Percentiles rank a stretch among this genome's conserved stretches.
Conservation (phyloP, 2,888 invertebrate species). For the Hipparchia semele region DNA sequence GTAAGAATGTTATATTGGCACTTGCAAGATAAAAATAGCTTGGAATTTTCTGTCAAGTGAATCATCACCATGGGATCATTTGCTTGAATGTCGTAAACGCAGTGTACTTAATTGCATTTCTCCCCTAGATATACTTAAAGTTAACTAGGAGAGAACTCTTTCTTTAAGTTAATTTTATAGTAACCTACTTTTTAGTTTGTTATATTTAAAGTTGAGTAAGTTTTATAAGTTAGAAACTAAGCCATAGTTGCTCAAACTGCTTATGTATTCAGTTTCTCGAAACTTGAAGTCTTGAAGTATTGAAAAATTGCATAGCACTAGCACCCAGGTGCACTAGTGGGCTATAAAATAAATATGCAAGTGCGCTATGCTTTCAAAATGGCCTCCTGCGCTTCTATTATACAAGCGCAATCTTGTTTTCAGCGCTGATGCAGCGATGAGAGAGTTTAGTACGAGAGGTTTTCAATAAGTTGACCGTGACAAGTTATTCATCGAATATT, state of each 20-base stretch:
- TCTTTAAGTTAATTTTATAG: not conserved
- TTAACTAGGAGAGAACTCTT: not conserved
- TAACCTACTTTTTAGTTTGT: conserved; percentile 4
- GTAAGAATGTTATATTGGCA: too few species aligned
- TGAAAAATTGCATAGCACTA: conserved; percentile 20
- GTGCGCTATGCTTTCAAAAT: conserved; percentile 14
- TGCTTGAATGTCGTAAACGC: not conserved
- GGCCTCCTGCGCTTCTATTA: conserved; percentile 1
- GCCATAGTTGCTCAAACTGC: conserved; percentile 6
- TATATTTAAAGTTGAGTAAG: conserved; percentile 6
- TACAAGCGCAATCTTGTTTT: not conserved
- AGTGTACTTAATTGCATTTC: not conserved
- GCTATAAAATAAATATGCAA: conserved; percentile 26
- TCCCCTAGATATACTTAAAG: not conserved
- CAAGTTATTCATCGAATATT: too few species aligned
- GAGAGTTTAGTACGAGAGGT: not conserved
- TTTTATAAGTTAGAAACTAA: conserved; percentile 2
- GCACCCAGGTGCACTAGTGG: conserved; percentile 17
- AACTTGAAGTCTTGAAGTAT: conserved; percentile 20
- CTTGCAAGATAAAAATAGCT: too few species aligned
- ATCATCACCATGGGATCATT: too few species aligned
- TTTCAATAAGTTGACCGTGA: too few species aligned
- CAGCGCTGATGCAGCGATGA: not conserved
- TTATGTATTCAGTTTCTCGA: conserved; percentile 12
- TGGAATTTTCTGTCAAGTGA: too few species aligned